A percentile compares a stretch with the other conserved stretches of the same genome.
Evolutionary conservation across 2,797 vertebrate species (phyloP).

Genomic region (Eleutherodactylus coqui): DNA sequence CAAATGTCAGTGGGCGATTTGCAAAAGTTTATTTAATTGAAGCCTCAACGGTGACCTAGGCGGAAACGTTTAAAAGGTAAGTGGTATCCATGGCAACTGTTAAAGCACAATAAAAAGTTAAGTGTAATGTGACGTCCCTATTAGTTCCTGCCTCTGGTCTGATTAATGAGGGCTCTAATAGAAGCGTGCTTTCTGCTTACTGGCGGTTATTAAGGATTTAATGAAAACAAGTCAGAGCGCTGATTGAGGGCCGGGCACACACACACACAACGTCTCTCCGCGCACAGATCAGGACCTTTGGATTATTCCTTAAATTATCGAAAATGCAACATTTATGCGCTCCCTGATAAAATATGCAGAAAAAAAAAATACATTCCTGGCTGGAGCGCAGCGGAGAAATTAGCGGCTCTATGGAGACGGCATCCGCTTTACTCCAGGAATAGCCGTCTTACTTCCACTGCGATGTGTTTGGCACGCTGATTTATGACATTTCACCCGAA

Average conservation of each 20-base stretch:
- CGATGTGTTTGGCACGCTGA: not conserved
- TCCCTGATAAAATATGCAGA: not conserved
- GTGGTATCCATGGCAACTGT: conserved; percentile 14
- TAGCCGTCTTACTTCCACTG: not conserved
- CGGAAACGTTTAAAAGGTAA: conserved; percentile 12
- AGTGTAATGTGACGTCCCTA: not conserved
- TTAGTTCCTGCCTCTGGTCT: not conserved
- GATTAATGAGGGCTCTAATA: conserved; percentile 19
- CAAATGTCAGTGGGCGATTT: not conserved
- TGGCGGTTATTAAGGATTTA: conserved; percentile 12
- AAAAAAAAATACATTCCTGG: not conserved
- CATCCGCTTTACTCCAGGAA: not conserved
- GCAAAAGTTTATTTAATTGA: conserved; percentile 35
- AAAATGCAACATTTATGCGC: not conserved
- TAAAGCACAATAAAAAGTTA: not conserved
- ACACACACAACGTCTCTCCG: too few relatives aligned
- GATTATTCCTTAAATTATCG: not conserved
- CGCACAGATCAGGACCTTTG: not conserved
- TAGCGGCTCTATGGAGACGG: not conserved
- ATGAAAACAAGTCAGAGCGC: conserved; percentile 6
- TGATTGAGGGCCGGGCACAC: not conserved
- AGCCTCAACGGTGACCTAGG: not conserved
- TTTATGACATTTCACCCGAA: not conserved
- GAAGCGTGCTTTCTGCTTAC: conserved; percentile 27
- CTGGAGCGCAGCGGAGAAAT: not conserved